Conservation (phyloP, 2,113 vertebrate species). For the Porphyrio hochstetteri region DNA sequence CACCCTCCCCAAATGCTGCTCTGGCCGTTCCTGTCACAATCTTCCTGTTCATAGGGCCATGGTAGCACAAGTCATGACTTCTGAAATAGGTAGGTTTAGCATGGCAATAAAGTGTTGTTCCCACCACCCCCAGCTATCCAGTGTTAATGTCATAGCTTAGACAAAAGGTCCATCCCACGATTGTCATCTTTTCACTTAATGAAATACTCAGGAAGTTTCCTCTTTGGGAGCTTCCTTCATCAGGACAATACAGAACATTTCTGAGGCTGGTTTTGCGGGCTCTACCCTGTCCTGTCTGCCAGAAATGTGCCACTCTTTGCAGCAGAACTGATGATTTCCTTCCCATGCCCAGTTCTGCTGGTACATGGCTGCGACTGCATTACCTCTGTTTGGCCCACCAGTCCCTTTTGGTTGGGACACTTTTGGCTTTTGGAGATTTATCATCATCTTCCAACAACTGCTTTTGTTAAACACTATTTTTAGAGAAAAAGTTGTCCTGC, state of each 20-base stretch:
- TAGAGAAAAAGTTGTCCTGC: background rate
- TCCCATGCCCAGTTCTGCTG: background rate
- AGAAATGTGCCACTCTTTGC: background rate
- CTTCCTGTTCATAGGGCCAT: background rate
- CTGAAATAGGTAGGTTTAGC: background rate
- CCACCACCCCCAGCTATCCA: background rate
- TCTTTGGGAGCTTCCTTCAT: background rate
- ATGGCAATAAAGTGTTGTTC: background rate
- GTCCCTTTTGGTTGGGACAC: background rate
- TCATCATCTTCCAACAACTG: background rate
- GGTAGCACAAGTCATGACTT: accelerated
- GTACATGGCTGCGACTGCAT: background rate
- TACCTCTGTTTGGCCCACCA: background rate
- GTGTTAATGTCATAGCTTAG: background rate
- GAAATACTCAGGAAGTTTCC: background rate
- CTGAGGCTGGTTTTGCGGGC: background rate
- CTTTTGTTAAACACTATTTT: background rate
- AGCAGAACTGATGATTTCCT: background rate
- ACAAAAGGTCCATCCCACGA: background rate
- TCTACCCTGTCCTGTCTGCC: background rate
- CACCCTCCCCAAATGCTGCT: background rate
- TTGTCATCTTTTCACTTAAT: background rate
- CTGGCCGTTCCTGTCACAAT: background rate
- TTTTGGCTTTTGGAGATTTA: background rate
- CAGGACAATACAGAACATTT: background rate